Evolutionary conservation across 2,888 invertebrate genomes (phyloP).

Genomic region (Polyommatus iphigenia): DNA sequence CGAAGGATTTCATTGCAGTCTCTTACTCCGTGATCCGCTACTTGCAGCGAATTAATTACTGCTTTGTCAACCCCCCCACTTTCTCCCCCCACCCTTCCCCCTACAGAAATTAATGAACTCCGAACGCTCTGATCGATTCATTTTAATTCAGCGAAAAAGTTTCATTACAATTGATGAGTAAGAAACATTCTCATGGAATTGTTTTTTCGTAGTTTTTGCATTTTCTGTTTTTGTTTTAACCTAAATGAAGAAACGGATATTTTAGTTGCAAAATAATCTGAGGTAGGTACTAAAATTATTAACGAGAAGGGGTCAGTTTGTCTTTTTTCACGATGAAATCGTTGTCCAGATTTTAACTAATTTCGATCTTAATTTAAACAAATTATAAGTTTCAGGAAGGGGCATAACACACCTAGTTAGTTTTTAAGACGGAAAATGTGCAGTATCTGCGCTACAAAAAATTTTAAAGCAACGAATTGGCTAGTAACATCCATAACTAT

Average conservation of each 20-base stretch:
- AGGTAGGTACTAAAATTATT: not conserved
- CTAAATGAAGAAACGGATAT: not conserved
- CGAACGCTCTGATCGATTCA: conserved; percentile 39
- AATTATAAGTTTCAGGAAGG: no score
- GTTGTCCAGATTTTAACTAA: not conserved
- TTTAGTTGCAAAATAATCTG: not conserved
- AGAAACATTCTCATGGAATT: not conserved
- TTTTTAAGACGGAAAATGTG: no score
- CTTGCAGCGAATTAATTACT: conserved; percentile 70
- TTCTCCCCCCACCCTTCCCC: conserved; percentile 45
- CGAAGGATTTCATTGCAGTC: conserved; percentile 48
- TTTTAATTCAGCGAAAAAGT: conserved; percentile 31
- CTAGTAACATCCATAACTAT: no score
- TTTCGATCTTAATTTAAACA: no score
- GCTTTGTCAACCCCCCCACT: conserved; percentile 52
- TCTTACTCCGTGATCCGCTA: conserved; percentile 65
- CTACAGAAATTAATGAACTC: conserved; percentile 53
- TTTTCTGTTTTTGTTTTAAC: not conserved
- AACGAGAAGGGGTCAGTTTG: not conserved
- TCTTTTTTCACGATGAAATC: not conserved
- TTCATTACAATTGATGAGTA: conserved; percentile 27
- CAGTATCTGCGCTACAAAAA: no score
- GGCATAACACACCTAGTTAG: no score
- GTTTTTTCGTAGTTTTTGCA: not conserved
- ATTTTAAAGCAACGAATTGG: no score